phyloP scores from a whole-genome alignment of 2,888 invertebrate genomes.

The Thereva nobilitata region DNA sequence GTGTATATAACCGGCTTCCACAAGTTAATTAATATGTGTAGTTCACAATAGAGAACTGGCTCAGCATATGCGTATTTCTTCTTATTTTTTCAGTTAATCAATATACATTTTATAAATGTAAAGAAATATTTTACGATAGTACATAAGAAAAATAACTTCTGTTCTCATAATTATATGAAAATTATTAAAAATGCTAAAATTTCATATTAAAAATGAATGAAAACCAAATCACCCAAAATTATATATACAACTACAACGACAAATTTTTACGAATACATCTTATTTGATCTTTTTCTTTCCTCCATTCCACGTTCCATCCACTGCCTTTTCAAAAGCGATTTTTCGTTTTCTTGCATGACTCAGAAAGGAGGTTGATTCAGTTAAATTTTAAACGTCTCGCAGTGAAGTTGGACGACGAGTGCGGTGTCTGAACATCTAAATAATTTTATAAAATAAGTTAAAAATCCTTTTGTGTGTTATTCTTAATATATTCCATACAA shows the following conservation, averaged over 20 bases:
- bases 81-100: not conserved
- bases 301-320: too few species aligned
- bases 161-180: too few species aligned
- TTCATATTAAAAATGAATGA: too few species aligned
- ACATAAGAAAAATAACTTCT: too few species aligned
- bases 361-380: conserved; percentile 11
- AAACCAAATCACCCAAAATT: too few species aligned
- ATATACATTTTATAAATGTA: too few species aligned
- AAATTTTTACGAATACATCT: not conserved
- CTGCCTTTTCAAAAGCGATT: too few species aligned
- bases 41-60: not conserved
- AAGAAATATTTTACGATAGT: too few species aligned
- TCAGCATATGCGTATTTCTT: not conserved
- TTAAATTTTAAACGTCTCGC: conserved; percentile 27
- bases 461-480: too few species aligned
- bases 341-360: not conserved
- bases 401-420: conserved; percentile 18
- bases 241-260: not conserved
- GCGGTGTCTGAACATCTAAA: not conserved
- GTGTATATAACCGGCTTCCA: conserved; percentile 15
- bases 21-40: conserved; percentile 6
- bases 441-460: too few species aligned
- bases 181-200: too few species aligned
- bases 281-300: conserved; percentile 1
- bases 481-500: too few species aligned